Percentiles rank a stretch among this genome's conserved stretches.
Conservation (phyloP, 2,888 invertebrate species). For the Drosophila tanythrix region DNA sequence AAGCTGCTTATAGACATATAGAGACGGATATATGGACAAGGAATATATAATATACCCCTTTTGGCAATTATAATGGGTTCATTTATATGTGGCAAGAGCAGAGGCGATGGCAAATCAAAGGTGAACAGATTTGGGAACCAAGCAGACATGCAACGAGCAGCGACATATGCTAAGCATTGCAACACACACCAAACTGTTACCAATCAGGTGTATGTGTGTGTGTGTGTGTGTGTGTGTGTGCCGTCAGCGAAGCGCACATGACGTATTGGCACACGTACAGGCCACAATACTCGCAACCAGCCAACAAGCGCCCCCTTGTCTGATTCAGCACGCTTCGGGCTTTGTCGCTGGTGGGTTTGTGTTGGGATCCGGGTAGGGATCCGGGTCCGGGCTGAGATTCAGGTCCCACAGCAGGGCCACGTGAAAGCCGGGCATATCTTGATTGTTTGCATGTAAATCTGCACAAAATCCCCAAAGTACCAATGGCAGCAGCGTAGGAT, state of each 20-base stretch:
- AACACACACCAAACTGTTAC: neutral
- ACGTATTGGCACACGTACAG: conserved; percentile 66
- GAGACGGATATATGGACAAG: neutral
- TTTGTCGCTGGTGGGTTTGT: neutral
- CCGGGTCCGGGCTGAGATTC: conserved; percentile 46
- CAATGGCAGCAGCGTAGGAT: conserved; percentile 55
- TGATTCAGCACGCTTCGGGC: conserved; percentile 1
- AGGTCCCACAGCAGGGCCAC: conserved; percentile 66
- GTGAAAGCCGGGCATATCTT: conserved; percentile 78
- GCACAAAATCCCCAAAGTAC: conserved; percentile 80
- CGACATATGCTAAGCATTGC: conserved; percentile 30
- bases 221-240: neutral
- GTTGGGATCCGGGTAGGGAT: conserved; percentile 1
- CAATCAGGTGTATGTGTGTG: neutral
- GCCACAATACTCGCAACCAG: conserved; percentile 36
- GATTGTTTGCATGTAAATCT: conserved; percentile 82
- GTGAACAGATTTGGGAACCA: conserved; percentile 69
- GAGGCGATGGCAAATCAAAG: conserved; percentile 63
- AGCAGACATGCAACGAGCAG: conserved; percentile 41
- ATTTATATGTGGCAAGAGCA: neutral
- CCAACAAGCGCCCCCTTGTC: neutral
- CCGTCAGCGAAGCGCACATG: conserved; percentile 59
- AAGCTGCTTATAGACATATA: neutral
- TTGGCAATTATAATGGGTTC: neutral
- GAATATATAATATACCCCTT: neutral